Percentiles rank a stretch among this genome's conserved stretches.
phyloP scores from a whole-genome alignment of 2,888 invertebrate genomes.

The Chloromyia formosa region DNA sequence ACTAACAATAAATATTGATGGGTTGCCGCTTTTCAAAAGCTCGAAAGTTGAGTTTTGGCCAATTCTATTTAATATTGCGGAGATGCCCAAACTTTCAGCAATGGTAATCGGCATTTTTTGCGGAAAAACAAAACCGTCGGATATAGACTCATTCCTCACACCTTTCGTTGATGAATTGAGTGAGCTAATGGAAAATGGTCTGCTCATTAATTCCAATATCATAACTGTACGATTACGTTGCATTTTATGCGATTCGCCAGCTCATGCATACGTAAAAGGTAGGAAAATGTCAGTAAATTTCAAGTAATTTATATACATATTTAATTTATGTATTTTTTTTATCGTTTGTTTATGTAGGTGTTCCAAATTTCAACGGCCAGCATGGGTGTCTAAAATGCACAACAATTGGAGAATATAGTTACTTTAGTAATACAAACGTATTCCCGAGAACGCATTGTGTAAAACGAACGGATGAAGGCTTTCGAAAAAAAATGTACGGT shows the following conservation, averaged over 20 bases:
- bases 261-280: not conserved
- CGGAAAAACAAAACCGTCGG: not conserved
- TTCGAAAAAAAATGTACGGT: too few species aligned
- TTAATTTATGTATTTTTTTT: too few species aligned
- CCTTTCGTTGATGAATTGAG: not conserved
- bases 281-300: too few species aligned
- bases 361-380: not conserved
- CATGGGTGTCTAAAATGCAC: not conserved
- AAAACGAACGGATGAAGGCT: not conserved
- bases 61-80: conserved; percentile 19
- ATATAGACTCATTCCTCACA: not conserved
- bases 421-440: not conserved
- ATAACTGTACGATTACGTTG: not conserved
- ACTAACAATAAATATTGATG: too few species aligned
- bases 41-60: conserved; percentile 24
- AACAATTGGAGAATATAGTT: not conserved
- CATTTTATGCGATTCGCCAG: not conserved
- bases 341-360: not conserved
- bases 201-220: not conserved
- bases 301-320: too few species aligned
- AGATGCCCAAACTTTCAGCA: conserved; percentile 9
- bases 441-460: not conserved
- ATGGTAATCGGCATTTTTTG: conserved; percentile 18
- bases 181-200: not conserved
- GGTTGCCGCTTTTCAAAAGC: conserved; percentile 13